phyloP scores from a whole-genome alignment of 2,888 invertebrate species.

The Cyclophora punctaria region DNA sequence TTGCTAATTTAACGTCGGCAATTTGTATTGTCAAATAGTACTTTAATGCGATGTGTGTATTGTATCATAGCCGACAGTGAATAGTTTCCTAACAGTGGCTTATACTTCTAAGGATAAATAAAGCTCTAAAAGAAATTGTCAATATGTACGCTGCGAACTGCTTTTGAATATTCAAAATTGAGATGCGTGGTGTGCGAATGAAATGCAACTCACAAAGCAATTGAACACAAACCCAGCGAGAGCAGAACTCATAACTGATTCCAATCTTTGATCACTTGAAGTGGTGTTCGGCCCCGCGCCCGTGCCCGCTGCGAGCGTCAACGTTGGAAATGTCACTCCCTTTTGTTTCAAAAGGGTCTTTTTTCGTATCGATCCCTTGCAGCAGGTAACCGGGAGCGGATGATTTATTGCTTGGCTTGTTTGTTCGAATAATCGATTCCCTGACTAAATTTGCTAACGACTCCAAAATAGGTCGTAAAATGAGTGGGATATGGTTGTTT shows the following conservation, averaged over 20 bases:
- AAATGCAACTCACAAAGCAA: too few relatives aligned
- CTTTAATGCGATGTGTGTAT: too few relatives aligned
- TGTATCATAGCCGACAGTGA: too few relatives aligned
- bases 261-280: conserved; percentile 26
- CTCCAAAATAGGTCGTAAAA: conserved; percentile 31
- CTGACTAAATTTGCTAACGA: conserved; percentile 29
- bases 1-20: conserved; percentile 24
- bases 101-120: too few relatives aligned
- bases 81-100: too few relatives aligned
- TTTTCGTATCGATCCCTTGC: conserved; percentile 64
- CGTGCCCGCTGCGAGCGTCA: too few relatives aligned
- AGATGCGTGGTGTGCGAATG: too few relatives aligned
- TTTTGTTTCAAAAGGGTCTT: conserved; percentile 59
- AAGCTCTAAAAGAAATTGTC: too few relatives aligned
- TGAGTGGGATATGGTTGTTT: conserved; percentile 22
- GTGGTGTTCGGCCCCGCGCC: conserved; percentile 22
- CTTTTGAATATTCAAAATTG: too few relatives aligned
- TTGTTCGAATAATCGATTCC: conserved; percentile 72
- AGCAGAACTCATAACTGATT: conserved; percentile 17
- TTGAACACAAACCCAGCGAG: background rate
- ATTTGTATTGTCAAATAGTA: conserved; percentile 6
- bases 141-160: too few relatives aligned
- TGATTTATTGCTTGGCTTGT: conserved; percentile 70
- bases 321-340: conserved; percentile 60
- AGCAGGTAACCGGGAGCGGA: conserved; percentile 69